Evolutionary conservation across 2,797 vertebrate genomes (phyloP).

Genomic region (Cossypha dichroa): DNA sequence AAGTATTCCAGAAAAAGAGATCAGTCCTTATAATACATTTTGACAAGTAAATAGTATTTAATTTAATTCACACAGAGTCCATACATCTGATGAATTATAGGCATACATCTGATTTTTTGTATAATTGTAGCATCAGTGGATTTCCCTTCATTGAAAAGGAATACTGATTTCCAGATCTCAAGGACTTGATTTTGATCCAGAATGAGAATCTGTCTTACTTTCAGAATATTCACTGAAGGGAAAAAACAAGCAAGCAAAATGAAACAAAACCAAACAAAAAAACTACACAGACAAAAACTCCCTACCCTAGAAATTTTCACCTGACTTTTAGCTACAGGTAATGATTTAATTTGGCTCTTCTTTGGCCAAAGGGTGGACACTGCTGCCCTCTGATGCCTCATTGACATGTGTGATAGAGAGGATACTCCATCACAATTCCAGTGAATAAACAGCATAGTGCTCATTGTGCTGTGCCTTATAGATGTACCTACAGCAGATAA

Average conservation of each 20-base stretch:
- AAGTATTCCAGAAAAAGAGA: not conserved
- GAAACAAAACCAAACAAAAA: not conserved
- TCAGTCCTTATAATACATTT: not conserved
- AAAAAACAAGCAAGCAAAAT: not conserved
- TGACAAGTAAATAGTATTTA: not conserved
- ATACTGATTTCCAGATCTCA: not conserved
- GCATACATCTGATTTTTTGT: not conserved
- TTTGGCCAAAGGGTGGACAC: not conserved
- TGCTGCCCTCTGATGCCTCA: not conserved
- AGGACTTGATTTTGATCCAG: not conserved
- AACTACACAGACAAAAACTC: fast-evolving
- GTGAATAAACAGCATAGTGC: not conserved
- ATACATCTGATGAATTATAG: not conserved
- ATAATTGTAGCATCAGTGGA: not conserved
- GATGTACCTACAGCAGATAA: not conserved
- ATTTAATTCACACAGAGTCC: not conserved
- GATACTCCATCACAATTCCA: not conserved
- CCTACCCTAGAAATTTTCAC: fast-evolving
- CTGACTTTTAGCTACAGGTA: not conserved
- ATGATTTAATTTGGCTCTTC: not conserved
- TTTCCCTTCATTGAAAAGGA: not conserved
- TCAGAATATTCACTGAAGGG: not conserved
- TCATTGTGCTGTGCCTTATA: not conserved
- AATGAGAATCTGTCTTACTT: not conserved
- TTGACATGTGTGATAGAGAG: not conserved